Evolutionary conservation across 1,140 invertebrate genomes (phyloP), one percentile per base, ranked within the genome.

Genomic region (Heliconius hewitsoni): DNA sequence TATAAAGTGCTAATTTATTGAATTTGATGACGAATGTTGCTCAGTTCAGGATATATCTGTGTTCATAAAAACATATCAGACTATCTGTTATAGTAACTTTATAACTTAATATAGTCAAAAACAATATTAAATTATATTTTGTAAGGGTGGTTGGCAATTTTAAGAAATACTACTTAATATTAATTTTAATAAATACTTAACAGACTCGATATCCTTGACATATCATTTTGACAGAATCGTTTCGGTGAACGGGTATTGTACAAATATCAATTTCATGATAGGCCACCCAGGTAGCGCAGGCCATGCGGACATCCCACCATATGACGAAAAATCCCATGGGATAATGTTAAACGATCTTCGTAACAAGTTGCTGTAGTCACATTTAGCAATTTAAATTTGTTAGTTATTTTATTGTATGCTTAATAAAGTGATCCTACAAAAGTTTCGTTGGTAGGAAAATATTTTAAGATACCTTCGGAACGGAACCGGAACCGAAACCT

Each of bases 201-300:
- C 60, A 66, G 60, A 30, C 60, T 4, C 60, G 60, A 72, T 72
- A 72, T 27, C 74, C 37, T 37, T 79, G 80, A 75, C 34, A 74
- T 71, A 81, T 78, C 80, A 73, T 82, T 84, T 81, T 82, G 81
- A 81, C 80, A 81, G 39, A 71, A 52, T 55, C 75, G 70, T 79
- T 57, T 72, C 55, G 60, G 76, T 57, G 81, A 78, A 75, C 72
- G 73, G 71, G 42, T 80, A 80, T 52, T 80, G 79, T 57, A 78
- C 74, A 50, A 79, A 83, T 85, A 86, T 86, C 85, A 79, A 83
- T 85, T 85, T 80, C 86, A 79, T 79, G 78, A 76, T 82, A 74
- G 86, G 83, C 89, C 89, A 90, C 89, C 87, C 89, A 89, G 84
- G 84, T 86, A 83, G 89, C 74, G 42, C 83, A 83, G 77, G 60